Conservation (phyloP, 1,140 invertebrate species). For the Drosophila lini region DNA sequence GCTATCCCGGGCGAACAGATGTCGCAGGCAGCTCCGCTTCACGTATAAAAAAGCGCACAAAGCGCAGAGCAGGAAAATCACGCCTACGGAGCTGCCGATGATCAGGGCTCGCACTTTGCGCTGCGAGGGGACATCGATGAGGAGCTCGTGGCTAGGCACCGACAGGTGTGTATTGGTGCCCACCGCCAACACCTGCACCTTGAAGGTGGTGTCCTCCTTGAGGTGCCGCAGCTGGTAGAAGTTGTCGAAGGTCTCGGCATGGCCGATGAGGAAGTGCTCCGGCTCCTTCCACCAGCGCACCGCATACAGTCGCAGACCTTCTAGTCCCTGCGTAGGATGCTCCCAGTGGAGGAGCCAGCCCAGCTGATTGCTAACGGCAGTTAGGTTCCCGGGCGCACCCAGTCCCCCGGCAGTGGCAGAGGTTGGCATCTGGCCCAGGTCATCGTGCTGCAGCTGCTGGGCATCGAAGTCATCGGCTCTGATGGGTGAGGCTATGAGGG, state of each 20-base stretch:
- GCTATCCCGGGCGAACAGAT: constrained; percentile 63
- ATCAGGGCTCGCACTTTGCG: constrained; percentile 87
- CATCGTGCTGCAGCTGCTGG: constrained; percentile 55
- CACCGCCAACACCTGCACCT: constrained; percentile 88
- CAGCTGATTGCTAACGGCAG: constrained; percentile 85
- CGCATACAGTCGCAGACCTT: constrained; percentile 86
- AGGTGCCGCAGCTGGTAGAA: constrained; percentile 87
- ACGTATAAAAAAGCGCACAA: constrained; percentile 87
- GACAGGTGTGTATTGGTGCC: constrained; percentile 86
- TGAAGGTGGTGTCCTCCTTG: constrained; percentile 88
- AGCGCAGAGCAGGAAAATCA: constrained; percentile 86
- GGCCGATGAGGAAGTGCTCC: constrained; percentile 86
- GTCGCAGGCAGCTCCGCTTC: constrained; percentile 78
- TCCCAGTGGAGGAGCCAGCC: constrained; percentile 91
- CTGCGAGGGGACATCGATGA: constrained; percentile 87
- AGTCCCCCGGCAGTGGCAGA: constrained; percentile 74
- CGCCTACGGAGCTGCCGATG: constrained; percentile 87
- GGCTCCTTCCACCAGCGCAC: constrained; percentile 87
- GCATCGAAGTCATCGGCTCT: constrained; percentile 56
- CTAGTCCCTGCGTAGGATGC: constrained; percentile 87
- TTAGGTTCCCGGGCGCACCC: constrained; percentile 88
- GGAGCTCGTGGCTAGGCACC: constrained; percentile 86
- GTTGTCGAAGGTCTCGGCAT: constrained; percentile 87
- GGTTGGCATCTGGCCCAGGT: constrained; percentile 60
- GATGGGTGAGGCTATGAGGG: constrained; percentile 38